Percentiles rank a stretch among this genome's conserved stretches.
phyloP scores from a whole-genome alignment of 2,113 vertebrate genomes.

The Lophura nycthemera region DNA sequence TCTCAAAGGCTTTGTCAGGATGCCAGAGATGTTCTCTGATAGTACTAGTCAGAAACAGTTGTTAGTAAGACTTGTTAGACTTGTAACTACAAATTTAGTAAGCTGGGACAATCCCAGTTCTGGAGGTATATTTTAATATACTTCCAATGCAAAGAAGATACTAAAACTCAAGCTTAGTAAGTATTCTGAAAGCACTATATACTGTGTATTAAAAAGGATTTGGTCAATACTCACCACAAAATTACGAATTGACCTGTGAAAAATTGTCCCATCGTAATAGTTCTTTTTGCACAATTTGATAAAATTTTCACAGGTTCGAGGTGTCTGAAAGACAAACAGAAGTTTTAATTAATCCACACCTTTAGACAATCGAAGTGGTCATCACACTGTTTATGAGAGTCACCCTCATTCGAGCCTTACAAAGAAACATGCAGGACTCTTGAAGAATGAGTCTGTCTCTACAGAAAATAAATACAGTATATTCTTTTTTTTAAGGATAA shows the following conservation, averaged over 20 bases:
- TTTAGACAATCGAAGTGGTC: neutral
- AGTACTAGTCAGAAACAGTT: neutral
- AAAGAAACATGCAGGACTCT: neutral
- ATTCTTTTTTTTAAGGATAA: neutral
- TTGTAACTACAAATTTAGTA: neutral
- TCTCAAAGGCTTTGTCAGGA: neutral
- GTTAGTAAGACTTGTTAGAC: neutral
- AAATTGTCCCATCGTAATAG: conserved; percentile 91
- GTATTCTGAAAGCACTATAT: neutral
- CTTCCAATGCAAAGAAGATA: neutral
- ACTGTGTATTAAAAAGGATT: neutral
- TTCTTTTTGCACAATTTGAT: conserved; percentile 91
- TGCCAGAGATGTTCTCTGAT: neutral
- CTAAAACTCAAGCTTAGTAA: neutral
- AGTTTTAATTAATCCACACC: neutral
- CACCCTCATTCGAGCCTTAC: neutral
- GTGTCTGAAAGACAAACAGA: conserved; percentile 79
- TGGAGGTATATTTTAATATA: neutral
- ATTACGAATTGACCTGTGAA: conserved; percentile 96
- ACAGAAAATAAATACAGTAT: neutral
- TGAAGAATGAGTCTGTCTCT: neutral
- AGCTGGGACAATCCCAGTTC: neutral
- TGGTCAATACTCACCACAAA: conserved; percentile 87
- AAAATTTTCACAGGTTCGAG: conserved; percentile 96
- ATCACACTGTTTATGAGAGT: neutral